phyloP scores from a whole-genome alignment of 2,888 invertebrate species.

The Villa cingulata region DNA sequence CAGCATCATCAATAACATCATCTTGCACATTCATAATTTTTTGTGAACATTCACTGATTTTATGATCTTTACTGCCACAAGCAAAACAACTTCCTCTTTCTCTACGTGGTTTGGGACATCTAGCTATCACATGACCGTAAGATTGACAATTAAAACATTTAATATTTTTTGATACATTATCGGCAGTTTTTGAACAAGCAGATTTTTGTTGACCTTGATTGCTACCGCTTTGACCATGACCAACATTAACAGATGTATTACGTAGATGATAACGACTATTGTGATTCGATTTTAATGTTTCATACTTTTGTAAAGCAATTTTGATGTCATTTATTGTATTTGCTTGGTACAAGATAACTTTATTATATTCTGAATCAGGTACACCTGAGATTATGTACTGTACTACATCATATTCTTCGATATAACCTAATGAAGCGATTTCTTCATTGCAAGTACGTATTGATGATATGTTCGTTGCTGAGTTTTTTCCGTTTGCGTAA shows the following conservation, averaged over 20 bases:
- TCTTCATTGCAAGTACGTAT: not conserved
- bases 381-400: not conserved
- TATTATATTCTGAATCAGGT: not conserved
- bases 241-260: not conserved
- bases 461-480: not conserved
- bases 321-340: not conserved
- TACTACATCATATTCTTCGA: not conserved
- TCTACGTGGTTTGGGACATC: not conserved
- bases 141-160: slow-evolving; percentile 1
- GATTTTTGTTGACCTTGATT: not conserved
- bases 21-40: too few relatives aligned
- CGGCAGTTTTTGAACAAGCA: too few relatives aligned
- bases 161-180: not conserved
- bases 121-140: not conserved
- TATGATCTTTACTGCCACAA: too few relatives aligned
- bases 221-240: not conserved
- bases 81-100: too few relatives aligned
- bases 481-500: not conserved
- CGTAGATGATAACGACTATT: too few relatives aligned
- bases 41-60: too few relatives aligned
- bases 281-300: not conserved
- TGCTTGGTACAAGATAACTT: not conserved
- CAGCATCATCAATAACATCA: too few relatives aligned
- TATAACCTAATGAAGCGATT: not conserved
- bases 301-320: not conserved